Evolutionary conservation across 2,797 vertebrate species (phyloP).

Genomic region (Galaxias olidus): DNA sequence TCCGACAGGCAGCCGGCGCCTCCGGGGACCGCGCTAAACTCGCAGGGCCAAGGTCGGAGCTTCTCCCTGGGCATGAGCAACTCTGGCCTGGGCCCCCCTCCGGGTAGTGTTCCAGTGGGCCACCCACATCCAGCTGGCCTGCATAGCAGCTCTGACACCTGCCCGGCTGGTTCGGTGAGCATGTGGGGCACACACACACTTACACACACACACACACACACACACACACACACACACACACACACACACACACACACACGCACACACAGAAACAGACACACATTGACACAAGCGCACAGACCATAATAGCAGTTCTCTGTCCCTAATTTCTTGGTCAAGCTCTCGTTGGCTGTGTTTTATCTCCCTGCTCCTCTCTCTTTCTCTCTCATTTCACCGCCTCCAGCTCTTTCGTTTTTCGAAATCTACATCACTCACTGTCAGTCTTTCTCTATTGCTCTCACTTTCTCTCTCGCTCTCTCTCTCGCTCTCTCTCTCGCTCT

Average conservation of each 20-base stretch:
- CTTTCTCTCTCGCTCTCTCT: background rate
- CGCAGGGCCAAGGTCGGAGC: slow-evolving; percentile 69
- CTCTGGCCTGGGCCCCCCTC: slow-evolving; percentile 67
- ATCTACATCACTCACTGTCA: too few species aligned
- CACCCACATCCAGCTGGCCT: slow-evolving; percentile 58
- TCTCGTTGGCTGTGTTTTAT: background rate
- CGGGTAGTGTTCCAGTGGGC: slow-evolving; percentile 60
- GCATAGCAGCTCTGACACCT: slow-evolving; percentile 65
- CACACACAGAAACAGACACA: background rate
- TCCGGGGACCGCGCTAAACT: slow-evolving; percentile 64
- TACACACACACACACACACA: background rate
- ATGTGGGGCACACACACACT: background rate
- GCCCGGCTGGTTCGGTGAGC: slow-evolving; percentile 72
- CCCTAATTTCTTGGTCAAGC: too few species aligned
- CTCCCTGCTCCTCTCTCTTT: background rate
- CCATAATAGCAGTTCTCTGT: background rate
- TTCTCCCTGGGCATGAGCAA: slow-evolving; percentile 75
- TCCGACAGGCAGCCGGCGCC: slow-evolving; percentile 78
- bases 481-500: background rate
- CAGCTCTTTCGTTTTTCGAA: background rate
- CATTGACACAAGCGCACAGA: background rate
- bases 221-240: slow-evolving; percentile 2
- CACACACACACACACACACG: background rate
- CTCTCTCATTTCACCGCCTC: background rate
- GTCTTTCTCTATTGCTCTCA: too few species aligned